phyloP scores from a whole-genome alignment of 1,140 invertebrate species.

The Drosophila pachea region DNA sequence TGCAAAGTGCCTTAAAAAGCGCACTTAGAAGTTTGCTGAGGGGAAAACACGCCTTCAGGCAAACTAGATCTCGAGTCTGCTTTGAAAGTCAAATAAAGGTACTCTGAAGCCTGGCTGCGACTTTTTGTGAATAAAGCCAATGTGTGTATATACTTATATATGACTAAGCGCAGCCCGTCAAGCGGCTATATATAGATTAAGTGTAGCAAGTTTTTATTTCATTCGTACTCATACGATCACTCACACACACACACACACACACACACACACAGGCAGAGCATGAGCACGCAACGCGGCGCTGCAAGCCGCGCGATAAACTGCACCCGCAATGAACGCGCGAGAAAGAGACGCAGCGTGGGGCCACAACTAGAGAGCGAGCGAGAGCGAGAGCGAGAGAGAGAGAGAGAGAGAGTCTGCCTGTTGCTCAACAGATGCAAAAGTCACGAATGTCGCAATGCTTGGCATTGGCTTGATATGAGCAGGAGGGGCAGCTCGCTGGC shows the following conservation, averaged over 20 bases:
- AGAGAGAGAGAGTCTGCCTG: conserved; percentile 18
- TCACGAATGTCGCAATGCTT: conserved; percentile 28
- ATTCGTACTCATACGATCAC: too few relatives aligned
- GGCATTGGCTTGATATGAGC: conserved; percentile 42
- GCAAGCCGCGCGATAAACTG: conserved; percentile 12
- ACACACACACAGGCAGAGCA: too few relatives aligned
- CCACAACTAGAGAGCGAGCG: too few relatives aligned
- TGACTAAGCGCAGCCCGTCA: conserved; percentile 10
- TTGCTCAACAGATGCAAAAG: conserved; percentile 34
- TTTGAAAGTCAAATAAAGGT: too few relatives aligned
- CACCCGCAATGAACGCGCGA: background rate
- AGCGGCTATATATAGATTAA: conserved; percentile 8
- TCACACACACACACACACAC: too few relatives aligned
- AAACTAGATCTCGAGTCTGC: too few relatives aligned
- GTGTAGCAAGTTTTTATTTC: background rate
- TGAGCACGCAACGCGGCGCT: too few relatives aligned
- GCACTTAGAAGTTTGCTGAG: too few relatives aligned
- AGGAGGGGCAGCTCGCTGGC: background rate
- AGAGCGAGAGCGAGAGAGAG: background rate
- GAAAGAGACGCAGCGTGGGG: background rate
- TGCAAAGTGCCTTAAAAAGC: too few relatives aligned
- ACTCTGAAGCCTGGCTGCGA: too few relatives aligned
- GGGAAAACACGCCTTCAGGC: too few relatives aligned
- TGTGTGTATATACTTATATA: background rate
- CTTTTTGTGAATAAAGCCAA: too few relatives aligned